Evolutionary conservation across 1,140 invertebrate genomes (phyloP), one percentile per base, ranked within the genome.

Genomic region (Zaprionus camerounensis): DNA sequence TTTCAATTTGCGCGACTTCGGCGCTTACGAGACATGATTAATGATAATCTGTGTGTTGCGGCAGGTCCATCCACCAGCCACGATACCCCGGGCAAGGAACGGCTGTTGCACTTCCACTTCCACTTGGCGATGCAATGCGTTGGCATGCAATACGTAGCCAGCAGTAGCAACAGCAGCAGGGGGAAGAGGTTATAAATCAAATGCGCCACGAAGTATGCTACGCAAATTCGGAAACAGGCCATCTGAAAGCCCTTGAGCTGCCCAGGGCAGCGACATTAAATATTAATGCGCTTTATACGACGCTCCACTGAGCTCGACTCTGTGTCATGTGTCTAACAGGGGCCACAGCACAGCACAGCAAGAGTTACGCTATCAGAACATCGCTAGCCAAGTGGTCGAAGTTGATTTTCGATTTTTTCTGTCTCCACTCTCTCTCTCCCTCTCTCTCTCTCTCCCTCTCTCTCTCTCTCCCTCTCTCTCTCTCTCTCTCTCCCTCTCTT

Each of bases 221-320:
- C 66, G 71, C 62, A 61, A 82, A 79, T 79, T 76, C 34, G 36
- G 64, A 7, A 56, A 31, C 31, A 15, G 51, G 61, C 59, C 63
- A 68, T 56, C 57, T 36, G n/a, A 34, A 56, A 15, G 41, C 41
- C 38, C 24, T 49, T 24, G 46, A 51, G 46, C 46, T 51, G 46
- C 20, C 46, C 20, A 11, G 11, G 17, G 41, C 41, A 2, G 6
- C 7, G 41, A 76, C 76, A 83, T 83, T 80, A 83, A 82, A 82
- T 83, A 73, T 80, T 80, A 82, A 82, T 82, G 76, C 81, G 66
- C 80, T 82, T 71, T 76, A 79, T 82, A 71, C 59, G 71, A 79
- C 68, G 71, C 71, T 76, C 71, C 63, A 82, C 71, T 82, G 80
- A 66, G 51, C 76, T n/a, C 38, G 38, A 68, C 61, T 46, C 57